phyloP scores from a whole-genome alignment of 2,888 invertebrate species.

The Clanis bilineata region DNA sequence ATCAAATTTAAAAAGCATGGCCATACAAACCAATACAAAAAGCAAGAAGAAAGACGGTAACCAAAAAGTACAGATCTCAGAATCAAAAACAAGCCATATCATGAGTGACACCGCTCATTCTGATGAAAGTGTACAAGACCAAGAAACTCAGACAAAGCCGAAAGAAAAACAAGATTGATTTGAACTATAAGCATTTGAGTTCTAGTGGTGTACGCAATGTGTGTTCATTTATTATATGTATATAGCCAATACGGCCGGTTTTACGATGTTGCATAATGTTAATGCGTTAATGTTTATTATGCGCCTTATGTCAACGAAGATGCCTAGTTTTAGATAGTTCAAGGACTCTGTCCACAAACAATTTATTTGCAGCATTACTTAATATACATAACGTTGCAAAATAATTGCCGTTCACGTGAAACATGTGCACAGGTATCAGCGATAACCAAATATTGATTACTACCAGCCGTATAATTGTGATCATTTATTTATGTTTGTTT shows the following conservation, averaged over 20 bases:
- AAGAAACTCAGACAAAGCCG: constrained; percentile 41
- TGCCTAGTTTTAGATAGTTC: not conserved
- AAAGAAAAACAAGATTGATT: constrained; percentile 57
- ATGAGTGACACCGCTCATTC: constrained; percentile 19
- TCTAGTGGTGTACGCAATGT: not conserved
- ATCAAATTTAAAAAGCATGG: constrained; percentile 46
- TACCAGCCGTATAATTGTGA: not conserved
- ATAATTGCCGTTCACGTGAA: not conserved
- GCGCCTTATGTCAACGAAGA: not conserved
- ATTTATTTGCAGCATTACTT: not conserved
- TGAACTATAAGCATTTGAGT: not conserved
- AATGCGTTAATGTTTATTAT: not conserved
- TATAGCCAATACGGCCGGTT: not conserved
- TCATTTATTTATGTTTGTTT: no score
- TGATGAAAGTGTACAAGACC: constrained; percentile 25
- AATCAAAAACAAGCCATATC: constrained; percentile 27
- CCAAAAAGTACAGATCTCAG: constrained; percentile 44
- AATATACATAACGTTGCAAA: not conserved
- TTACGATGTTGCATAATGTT: not conserved
- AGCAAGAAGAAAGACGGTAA: constrained; percentile 18
- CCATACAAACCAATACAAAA: constrained; percentile 42
- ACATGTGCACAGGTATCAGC: not conserved
- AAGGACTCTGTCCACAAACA: not conserved
- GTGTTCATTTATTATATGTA: not conserved
- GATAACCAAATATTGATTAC: not conserved